Conservation (phyloP, 2,888 invertebrate species). For the Drosophila mulleri region DNA sequence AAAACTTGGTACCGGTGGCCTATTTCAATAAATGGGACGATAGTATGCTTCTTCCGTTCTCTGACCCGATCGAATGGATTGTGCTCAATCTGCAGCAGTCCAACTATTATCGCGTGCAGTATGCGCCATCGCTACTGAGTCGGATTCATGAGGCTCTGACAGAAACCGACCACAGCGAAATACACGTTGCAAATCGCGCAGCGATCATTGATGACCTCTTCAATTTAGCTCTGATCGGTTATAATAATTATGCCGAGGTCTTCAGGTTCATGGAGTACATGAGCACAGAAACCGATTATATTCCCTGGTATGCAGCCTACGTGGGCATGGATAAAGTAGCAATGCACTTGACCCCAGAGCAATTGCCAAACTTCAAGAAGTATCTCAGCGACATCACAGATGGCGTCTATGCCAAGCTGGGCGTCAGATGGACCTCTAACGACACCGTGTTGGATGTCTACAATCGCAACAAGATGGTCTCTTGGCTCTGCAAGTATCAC, state of each 20-base stretch:
- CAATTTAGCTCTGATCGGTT: slow-evolving; percentile 87
- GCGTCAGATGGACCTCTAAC: slow-evolving; percentile 77
- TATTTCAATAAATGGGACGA: slow-evolving; percentile 58
- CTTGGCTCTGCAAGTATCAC: slow-evolving; percentile 88
- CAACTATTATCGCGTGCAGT: slow-evolving; percentile 88
- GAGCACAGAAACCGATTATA: slow-evolving; percentile 88
- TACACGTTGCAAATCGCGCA: slow-evolving; percentile 88
- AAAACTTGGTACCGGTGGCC: slow-evolving; percentile 58
- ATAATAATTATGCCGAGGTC: slow-evolving; percentile 80
- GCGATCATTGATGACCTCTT: slow-evolving; percentile 91
- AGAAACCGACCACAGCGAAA: slow-evolving; percentile 52
- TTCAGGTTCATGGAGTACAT: slow-evolving; percentile 90
- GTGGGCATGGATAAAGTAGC: slow-evolving; percentile 45
- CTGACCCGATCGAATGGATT: slow-evolving; percentile 73
- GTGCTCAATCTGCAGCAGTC: slow-evolving; percentile 80
- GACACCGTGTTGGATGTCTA: slow-evolving; percentile 87
- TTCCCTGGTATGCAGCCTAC: slow-evolving; percentile 91
- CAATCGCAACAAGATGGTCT: slow-evolving; percentile 87
- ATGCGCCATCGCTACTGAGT: slow-evolving; percentile 88
- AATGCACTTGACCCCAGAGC: slow-evolving; percentile 49
- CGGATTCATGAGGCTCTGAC: slow-evolving; percentile 58
- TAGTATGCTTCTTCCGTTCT: slow-evolving; percentile 24
- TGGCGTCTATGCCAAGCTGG: slow-evolving; percentile 85
- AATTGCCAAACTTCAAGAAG: slow-evolving; percentile 54
- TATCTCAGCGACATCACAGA: slow-evolving; percentile 86